Evolutionary conservation across 2,888 invertebrate species (phyloP).

Genomic region (Caenorhabditis sp.): DNA sequence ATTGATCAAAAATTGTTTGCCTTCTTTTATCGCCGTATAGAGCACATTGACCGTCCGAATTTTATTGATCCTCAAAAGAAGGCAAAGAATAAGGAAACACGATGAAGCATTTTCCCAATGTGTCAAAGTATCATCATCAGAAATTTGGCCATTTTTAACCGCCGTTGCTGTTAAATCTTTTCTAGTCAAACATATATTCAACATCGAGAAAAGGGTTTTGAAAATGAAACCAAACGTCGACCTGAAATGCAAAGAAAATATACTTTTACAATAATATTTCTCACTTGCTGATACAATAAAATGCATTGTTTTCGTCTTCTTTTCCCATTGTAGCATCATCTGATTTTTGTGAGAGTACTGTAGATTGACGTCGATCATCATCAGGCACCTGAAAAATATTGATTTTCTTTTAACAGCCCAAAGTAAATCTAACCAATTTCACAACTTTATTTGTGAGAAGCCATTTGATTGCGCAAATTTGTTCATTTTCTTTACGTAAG

Average conservation of each 20-base stretch:
- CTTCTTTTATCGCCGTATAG: conserved; percentile 44
- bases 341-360: conserved; percentile 22
- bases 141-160: conserved; percentile 6
- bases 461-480: conserved; percentile 41
- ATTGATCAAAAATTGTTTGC: conserved; percentile 40
- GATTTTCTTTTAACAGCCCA: neutral
- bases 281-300: conserved; percentile 28
- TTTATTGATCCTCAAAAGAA: conserved; percentile 40
- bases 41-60: conserved; percentile 39
- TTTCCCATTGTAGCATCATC: conserved; percentile 26
- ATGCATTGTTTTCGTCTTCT: conserved; percentile 20
- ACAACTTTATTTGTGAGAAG: conserved; percentile 45
- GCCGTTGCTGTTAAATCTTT: conserved; percentile 16
- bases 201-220: conserved; percentile 39
- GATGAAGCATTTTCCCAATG: conserved; percentile 41
- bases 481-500: conserved; percentile 30
- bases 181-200: conserved; percentile 19
- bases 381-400: conserved; percentile 22
- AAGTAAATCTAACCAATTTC: conserved; percentile 34
- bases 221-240: conserved; percentile 39
- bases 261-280: too few species aligned
- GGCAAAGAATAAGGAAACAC: conserved; percentile 41
- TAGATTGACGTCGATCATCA: conserved; percentile 30
- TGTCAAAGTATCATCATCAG: conserved; percentile 18
- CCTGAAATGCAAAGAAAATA: conserved; percentile 14